phyloP scores from a whole-genome alignment of 2,113 vertebrate species.

The Pangasianodon hypophthalmus region DNA sequence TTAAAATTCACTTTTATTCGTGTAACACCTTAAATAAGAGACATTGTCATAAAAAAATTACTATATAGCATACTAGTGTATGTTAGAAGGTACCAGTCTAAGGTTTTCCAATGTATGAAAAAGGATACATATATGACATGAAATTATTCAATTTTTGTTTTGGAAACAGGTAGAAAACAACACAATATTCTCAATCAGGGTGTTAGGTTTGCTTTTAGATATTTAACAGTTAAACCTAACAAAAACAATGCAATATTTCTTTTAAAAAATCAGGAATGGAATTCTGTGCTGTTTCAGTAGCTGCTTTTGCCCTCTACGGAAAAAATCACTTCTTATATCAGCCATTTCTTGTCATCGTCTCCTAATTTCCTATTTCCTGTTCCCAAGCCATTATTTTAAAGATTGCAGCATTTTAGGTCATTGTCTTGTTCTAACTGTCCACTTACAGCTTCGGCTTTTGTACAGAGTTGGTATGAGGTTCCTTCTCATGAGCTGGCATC shows the following conservation, averaged over 20 bases:
- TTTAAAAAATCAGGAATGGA: not conserved
- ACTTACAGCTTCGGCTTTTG: not conserved
- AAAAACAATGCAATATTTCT: not conserved
- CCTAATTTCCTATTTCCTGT: not conserved
- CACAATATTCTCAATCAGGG: not conserved
- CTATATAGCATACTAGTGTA: not conserved
- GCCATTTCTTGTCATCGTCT: not conserved
- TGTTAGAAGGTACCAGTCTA: not conserved
- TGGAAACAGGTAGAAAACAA: not conserved
- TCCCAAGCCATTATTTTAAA: not conserved
- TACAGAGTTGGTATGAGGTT: not conserved
- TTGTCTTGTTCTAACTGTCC: not conserved
- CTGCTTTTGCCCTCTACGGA: not conserved
- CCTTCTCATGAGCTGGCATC: not conserved
- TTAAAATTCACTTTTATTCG: not conserved
- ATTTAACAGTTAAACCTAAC: not conserved
- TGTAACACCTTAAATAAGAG: not conserved
- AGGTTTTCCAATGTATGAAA: not conserved
- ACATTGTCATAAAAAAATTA: not conserved
- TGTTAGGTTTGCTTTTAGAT: not conserved
- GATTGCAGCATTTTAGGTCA: not conserved
- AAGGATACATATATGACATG: too few species aligned
- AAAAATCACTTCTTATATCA: not conserved
- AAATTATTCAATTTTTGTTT: too few species aligned
- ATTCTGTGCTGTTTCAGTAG: not conserved